Evolutionary conservation across 2,888 invertebrate species (phyloP).

Genomic region (Drosophila robusta): DNA sequence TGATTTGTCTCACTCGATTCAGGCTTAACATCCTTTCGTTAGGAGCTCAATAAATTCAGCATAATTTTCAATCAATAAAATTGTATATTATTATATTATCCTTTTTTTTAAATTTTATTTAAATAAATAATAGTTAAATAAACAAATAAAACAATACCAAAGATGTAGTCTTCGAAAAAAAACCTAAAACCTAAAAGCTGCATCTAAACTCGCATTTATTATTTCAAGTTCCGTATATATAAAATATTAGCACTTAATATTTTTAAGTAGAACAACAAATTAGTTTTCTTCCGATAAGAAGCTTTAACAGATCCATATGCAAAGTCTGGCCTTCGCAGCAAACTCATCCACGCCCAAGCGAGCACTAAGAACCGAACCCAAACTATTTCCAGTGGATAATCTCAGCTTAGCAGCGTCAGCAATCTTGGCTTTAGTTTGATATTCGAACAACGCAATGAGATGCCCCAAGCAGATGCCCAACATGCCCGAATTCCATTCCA

Average conservation of each 20-base stretch:
- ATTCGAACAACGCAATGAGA: constrained; percentile 40
- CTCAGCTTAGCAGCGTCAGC: constrained; percentile 39
- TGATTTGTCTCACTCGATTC: too few species aligned
- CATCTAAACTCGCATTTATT: too few species aligned
- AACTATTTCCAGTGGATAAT: constrained; percentile 39
- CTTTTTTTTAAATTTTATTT: too few species aligned
- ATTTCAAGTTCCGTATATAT: too few species aligned
- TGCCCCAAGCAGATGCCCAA: constrained; percentile 32
- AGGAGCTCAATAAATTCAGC: too few species aligned
- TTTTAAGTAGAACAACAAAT: constrained; percentile 23
- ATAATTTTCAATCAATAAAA: too few species aligned
- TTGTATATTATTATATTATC: too few species aligned
- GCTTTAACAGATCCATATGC: constrained; percentile 1
- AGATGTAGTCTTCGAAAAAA: too few species aligned
- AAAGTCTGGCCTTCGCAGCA: background rate
- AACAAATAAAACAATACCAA: too few species aligned
- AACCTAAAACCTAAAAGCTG: too few species aligned
- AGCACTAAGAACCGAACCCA: background rate
- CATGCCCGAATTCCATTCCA: constrained; percentile 60
- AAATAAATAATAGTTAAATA: too few species aligned
- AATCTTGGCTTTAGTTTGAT: constrained; percentile 39
- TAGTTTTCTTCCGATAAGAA: background rate
- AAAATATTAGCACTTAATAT: background rate
- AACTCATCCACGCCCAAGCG: background rate
- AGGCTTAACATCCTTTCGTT: too few species aligned